Percentiles rank a stretch among this genome's conserved stretches.
These are phyloP conservation scores for Laterallus jamaicensis DNA, from an alignment of 2,113 vertebrate genomes.

Conservation along the genomic window DNA sequence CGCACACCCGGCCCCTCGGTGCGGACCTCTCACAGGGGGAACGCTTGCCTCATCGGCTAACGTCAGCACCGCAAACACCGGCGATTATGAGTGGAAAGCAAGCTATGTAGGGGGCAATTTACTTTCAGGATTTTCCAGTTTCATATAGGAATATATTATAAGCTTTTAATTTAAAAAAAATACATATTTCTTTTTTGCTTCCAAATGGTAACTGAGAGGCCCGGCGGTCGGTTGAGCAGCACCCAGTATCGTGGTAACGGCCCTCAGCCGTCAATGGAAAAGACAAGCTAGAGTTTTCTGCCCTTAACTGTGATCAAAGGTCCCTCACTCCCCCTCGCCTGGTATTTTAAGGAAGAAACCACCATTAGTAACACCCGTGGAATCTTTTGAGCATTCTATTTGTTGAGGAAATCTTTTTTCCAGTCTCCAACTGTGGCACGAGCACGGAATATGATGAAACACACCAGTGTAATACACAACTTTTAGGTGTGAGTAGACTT, in stretches of 20 bases:
- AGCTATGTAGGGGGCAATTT: neutral
- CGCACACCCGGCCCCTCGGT: neutral
- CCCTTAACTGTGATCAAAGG: neutral
- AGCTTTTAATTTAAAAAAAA: neutral
- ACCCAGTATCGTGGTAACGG: neutral
- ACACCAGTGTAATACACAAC: neutral
- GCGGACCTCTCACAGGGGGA: neutral
- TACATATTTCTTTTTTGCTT: neutral
- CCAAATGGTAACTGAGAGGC: neutral
- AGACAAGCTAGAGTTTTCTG: neutral
- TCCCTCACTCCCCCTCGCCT: neutral
- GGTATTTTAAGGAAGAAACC: neutral
- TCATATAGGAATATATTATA: neutral
- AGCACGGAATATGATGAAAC: neutral
- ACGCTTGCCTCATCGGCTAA: neutral
- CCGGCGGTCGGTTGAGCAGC: neutral
- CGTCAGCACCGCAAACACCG: neutral
- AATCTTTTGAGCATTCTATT: neutral
- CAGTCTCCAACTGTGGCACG: neutral
- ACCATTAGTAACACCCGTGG: neutral
- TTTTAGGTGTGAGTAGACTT: neutral
- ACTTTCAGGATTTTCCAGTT: neutral
- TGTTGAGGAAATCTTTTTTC: neutral
- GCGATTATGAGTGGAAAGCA: neutral
- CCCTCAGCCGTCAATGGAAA: neutral